These are phyloP conservation scores for Echinops telfairi DNA, from an alignment of 2,113 vertebrate species.

Conservation along the genomic window DNA sequence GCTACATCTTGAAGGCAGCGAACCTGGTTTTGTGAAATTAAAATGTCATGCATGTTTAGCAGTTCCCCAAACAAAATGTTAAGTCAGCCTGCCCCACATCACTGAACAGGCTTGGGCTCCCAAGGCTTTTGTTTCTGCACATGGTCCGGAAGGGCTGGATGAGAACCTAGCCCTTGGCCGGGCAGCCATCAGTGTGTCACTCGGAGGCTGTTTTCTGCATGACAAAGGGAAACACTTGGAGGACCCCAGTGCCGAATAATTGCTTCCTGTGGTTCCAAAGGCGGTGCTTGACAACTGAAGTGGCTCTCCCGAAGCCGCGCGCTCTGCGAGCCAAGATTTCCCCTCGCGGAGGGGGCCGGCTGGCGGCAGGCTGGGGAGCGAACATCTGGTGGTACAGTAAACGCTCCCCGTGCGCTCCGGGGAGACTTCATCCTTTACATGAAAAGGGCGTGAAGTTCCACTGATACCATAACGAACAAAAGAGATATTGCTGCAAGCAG, in stretches of 20 bases:
- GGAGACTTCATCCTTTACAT: background rate
- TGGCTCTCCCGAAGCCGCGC: constrained; percentile 68
- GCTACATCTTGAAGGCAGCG: constrained; percentile 55
- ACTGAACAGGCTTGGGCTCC: constrained; percentile 65
- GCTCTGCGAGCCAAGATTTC: background rate
- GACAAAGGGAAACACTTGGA: constrained; percentile 75
- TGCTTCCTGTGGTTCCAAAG: constrained; percentile 76
- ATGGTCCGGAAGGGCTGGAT: constrained; percentile 57
- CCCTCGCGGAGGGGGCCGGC: background rate
- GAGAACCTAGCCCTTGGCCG: constrained; percentile 61
- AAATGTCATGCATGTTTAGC: background rate
- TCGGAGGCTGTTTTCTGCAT: constrained; percentile 71
- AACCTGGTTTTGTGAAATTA: background rate
- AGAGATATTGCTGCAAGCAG: constrained; percentile 57
- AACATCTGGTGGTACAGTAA: rapidly evolving
- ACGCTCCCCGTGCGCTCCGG: rapidly evolving
- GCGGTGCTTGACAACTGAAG: constrained; percentile 63
- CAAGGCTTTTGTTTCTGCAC: constrained; percentile 58
- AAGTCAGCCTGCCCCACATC: constrained; percentile 66
- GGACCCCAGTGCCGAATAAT: constrained; percentile 68
- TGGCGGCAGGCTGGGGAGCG: background rate
- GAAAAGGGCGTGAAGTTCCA: constrained; percentile 39
- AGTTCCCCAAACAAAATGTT: constrained; percentile 67
- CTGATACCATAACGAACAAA: constrained; percentile 33
- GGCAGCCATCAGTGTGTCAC: constrained; percentile 4